These are phyloP conservation scores for Stratiolaelaps scimitus DNA, from an alignment of 1,140 invertebrate genomes.

Conservation along the genomic window DNA sequence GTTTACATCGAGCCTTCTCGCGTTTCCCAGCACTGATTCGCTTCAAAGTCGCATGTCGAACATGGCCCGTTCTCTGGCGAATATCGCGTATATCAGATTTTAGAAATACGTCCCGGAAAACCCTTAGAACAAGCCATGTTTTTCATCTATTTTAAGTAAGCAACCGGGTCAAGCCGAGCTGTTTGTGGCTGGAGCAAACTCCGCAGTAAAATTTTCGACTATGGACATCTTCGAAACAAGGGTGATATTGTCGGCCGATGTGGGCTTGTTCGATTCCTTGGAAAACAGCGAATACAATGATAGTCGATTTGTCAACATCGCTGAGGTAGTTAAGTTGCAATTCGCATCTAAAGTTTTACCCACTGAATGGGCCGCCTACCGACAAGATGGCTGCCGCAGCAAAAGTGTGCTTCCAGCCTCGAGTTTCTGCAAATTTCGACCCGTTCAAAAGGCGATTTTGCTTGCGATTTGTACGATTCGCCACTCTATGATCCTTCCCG, in stretches of 20 bases:
- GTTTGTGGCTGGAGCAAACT: neutral
- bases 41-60: too few relatives aligned
- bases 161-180: neutral
- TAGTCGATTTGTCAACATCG: neutral
- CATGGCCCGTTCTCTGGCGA: too few relatives aligned
- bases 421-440: neutral
- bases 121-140: too few relatives aligned
- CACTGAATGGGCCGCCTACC: neutral
- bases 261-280: neutral
- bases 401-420: slow-evolving; percentile 22
- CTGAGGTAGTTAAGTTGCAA: neutral
- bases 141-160: too few relatives aligned
- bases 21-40: too few relatives aligned
- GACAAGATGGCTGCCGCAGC: slow-evolving; percentile 12
- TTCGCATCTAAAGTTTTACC: neutral
- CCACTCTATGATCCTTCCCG: too few relatives aligned
- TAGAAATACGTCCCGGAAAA: too few relatives aligned
- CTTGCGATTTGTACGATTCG: too few relatives aligned
- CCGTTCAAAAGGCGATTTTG: too few relatives aligned
- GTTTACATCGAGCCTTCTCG: too few relatives aligned
- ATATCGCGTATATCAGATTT: too few relatives aligned
- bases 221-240: neutral
- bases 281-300: neutral
- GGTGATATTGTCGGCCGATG: neutral
- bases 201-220: slow-evolving; percentile 7